Base-by-base conservation (phyloP, 53 echinoderm and acorn worm genomes). In the Temnopleurus reevesii region DNA sequence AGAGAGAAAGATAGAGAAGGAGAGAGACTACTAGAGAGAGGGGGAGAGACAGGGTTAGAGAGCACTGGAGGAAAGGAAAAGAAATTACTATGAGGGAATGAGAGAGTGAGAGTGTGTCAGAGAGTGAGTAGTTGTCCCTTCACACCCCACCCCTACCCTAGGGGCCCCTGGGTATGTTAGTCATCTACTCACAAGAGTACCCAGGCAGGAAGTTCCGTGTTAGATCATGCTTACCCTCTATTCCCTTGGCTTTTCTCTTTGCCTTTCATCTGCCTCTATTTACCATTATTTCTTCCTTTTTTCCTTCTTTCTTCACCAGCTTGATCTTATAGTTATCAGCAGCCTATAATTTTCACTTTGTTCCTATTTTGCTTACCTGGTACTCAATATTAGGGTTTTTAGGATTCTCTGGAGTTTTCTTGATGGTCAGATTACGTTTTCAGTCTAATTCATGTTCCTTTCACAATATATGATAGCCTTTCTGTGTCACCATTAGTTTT, bases 81-180 rank as follows among this genome's bases (percentile, higher is more conserved):
- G 8, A 8, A 53, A 8, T 17, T 17, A 17, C 53, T 53, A 17
- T 53, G 53, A 53, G 53, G 17, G 28, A 81, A 27, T 28, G 21
- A 53, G 54, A 76, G 53, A 53, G 53, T 10, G 29, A 24, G 47
- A 53, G 26, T 49, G 53, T 29, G 81, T 81, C 45, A 81, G 29
- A 51, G 28, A 81, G 53, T 47, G 19, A 77, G 77, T 45, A n/a
- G n/a, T 29, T 38, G 77, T 45, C 25, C 77, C 45, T 24, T 4
- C 63, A 63, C 63, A 63, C 83, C 83, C 83, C 41, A 30, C 83
- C 83, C 83, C 57, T 83, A 31, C 83, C 83, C 56, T 12, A 29
- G 83, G 83, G 83, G 51, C 55, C 71, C 83, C 83, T 83, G 33
- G 83, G 33, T 30, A 8, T 27, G 8, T 83, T 27, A 83, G 54